phyloP scores from a whole-genome alignment of 2,888 invertebrate species.

The Aporophyla lueneburgensis region DNA sequence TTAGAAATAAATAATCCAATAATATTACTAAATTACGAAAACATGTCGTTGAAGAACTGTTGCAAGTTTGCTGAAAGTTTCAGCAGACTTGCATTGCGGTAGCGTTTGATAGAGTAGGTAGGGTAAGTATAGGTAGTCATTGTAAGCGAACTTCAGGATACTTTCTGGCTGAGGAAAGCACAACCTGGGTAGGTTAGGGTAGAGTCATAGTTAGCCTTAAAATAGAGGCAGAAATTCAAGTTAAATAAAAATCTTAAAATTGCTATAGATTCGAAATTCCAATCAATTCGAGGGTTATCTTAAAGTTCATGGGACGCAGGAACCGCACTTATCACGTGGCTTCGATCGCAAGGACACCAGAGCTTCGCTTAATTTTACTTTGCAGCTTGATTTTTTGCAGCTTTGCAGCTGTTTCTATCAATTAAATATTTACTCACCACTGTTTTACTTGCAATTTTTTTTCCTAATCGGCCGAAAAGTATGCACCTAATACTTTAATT shows the following conservation, averaged over 20 bases:
- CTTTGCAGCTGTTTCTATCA: too few species aligned
- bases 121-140: neutral
- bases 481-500: too few species aligned
- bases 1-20: neutral
- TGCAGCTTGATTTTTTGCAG: too few species aligned
- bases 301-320: slow-evolving; percentile 17
- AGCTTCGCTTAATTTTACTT: neutral
- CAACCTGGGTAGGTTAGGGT: neutral
- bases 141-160: neutral
- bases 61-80: neutral
- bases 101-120: neutral
- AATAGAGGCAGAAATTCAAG: neutral
- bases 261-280: neutral
- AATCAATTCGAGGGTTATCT: slow-evolving; percentile 4
- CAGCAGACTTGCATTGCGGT: neutral
- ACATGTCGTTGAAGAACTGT: neutral
- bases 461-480: too few species aligned
- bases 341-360: neutral
- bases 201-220: neutral
- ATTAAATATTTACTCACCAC: too few species aligned
- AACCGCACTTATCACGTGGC: neutral
- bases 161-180: neutral
- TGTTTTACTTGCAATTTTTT: too few species aligned
- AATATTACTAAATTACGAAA: neutral
- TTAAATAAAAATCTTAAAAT: neutral